Evolutionary conservation across 2,797 vertebrate genomes (phyloP).

Genomic region (Phoeniculus purpureus): DNA sequence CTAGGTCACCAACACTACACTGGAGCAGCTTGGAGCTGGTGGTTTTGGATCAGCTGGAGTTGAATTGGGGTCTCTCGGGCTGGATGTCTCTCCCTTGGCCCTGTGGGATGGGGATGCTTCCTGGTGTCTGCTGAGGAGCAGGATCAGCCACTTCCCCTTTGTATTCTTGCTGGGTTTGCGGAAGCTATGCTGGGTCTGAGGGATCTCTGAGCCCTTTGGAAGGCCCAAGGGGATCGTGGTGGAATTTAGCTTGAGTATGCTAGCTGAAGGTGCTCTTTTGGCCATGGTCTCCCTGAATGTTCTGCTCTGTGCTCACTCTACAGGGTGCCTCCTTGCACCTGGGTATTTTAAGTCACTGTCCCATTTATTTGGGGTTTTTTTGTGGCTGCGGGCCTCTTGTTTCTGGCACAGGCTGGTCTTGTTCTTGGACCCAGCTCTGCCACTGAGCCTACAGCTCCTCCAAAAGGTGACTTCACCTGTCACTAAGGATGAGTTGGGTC

Average conservation of each 20-base stretch:
- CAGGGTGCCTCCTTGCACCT: background rate
- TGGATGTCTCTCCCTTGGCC: background rate
- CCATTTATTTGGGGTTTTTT: background rate
- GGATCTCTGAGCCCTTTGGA: background rate
- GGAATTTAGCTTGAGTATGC: background rate
- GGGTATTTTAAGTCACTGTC: background rate
- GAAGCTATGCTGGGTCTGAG: background rate
- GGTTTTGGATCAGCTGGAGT: background rate
- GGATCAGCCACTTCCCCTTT: background rate
- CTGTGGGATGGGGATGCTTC: rapidly evolving
- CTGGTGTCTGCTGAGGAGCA: background rate
- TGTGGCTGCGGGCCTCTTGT: background rate
- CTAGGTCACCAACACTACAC: background rate
- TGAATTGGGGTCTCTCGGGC: rapidly evolving
- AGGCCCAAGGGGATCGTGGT: rapidly evolving
- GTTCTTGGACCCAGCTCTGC: background rate
- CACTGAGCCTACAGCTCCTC: background rate
- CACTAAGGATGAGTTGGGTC: background rate
- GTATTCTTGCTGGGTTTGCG: background rate
- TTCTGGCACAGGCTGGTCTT: background rate
- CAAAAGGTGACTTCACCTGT: background rate
- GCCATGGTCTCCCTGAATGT: rapidly evolving
- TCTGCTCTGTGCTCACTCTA: rapidly evolving
- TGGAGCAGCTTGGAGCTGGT: background rate
- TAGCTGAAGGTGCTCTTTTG: background rate